phyloP scores from a whole-genome alignment of 2,113 vertebrate genomes.

The Ailurus styani region DNA sequence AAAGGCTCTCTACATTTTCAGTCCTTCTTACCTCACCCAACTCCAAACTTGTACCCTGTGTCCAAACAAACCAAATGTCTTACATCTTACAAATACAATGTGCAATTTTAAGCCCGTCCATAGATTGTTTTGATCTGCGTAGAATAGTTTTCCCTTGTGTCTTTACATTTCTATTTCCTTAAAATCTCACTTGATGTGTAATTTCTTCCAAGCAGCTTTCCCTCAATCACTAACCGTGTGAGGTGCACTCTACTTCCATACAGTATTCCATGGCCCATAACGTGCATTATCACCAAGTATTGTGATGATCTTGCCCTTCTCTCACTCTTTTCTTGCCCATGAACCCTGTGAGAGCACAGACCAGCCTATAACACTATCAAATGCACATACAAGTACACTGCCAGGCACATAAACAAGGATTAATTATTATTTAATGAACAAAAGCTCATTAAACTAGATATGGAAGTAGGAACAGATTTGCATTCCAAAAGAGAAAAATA shows the following conservation, averaged over 20 bases:
- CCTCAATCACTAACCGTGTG: not conserved
- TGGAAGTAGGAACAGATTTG: not conserved
- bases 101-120: not conserved
- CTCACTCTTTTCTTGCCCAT: not conserved
- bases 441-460: not conserved
- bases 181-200: not conserved
- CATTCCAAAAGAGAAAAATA: not conserved
- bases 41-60: not conserved
- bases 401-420: not conserved
- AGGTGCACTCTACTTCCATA: no score
- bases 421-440: not conserved
- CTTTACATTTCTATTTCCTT: not conserved
- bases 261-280: no score
- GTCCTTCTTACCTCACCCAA: not conserved
- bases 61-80: not conserved
- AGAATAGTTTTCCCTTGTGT: not conserved
- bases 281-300: not conserved
- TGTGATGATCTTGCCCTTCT: not conserved
- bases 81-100: not conserved
- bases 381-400: not conserved
- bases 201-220: not conserved
- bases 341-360: not conserved
- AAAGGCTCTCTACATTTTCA: not conserved
- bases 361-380: not conserved
- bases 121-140: not conserved